Evolutionary conservation across 2,113 vertebrate species (phyloP).

Genomic region (Choloepus hoffmanni): DNA sequence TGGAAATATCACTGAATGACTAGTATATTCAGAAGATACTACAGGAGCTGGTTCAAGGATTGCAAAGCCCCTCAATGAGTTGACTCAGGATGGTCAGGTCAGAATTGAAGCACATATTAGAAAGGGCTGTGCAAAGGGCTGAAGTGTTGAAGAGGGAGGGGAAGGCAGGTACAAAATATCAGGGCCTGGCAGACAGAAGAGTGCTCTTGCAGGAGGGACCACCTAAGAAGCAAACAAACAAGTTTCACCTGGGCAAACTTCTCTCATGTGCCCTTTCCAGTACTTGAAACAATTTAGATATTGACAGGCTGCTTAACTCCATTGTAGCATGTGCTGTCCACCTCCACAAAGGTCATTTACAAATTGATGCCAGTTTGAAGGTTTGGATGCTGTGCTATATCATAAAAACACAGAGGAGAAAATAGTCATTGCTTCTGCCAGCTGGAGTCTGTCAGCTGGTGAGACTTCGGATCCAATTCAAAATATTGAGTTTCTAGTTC

Average conservation of each 20-base stretch:
- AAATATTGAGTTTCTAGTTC: constrained; percentile 13
- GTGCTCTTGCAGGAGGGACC: background rate
- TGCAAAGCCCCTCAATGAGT: background rate
- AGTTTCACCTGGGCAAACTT: background rate
- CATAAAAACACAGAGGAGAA: constrained; percentile 13
- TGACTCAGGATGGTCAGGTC: background rate
- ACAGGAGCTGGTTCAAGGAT: background rate
- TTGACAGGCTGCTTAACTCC: background rate
- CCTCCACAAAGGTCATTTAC: background rate
- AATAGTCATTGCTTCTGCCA: background rate
- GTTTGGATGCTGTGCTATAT: background rate
- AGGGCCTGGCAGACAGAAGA: background rate
- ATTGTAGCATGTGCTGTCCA: background rate
- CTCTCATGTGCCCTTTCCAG: background rate
- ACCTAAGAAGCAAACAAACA: background rate
- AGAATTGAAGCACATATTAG: background rate
- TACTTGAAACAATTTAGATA: background rate
- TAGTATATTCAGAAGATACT: constrained; percentile 30
- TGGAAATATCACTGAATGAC: constrained; percentile 14
- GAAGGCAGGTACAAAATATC: constrained; percentile 15
- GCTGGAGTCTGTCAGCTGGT: background rate
- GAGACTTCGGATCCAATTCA: constrained; percentile 1
- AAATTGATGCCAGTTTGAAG: background rate
- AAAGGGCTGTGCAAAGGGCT: background rate
- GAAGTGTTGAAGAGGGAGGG: background rate